A percentile compares a stretch with the other conserved stretches of the same genome.
Evolutionary conservation across 2,888 invertebrate species (phyloP).

Genomic region (Oxyteleia sp.): DNA sequence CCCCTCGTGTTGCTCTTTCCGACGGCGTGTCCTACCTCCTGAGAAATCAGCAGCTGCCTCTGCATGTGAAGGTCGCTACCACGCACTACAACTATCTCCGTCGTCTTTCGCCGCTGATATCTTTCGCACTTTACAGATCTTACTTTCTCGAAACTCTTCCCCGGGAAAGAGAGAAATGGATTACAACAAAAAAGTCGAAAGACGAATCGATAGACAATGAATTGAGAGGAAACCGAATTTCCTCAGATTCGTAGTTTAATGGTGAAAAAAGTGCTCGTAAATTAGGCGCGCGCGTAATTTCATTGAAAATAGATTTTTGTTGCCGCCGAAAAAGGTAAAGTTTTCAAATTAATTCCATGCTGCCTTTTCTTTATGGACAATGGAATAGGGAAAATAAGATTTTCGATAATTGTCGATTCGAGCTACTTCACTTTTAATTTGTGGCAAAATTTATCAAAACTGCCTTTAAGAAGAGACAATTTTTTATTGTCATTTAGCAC

Average conservation of each 20-base stretch:
- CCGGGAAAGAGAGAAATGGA: constrained; percentile 63
- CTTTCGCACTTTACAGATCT: constrained; percentile 71
- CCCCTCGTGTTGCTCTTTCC: constrained; percentile 77
- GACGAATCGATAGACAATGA: constrained; percentile 70
- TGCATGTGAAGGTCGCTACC: constrained; percentile 68
- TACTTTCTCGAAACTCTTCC: constrained; percentile 64
- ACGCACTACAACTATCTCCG: constrained; percentile 59
- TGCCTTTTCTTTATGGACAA: constrained; percentile 13
- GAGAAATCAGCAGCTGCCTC: constrained; percentile 82
- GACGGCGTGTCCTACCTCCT: constrained; percentile 78
- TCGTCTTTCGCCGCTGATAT: constrained; percentile 51
- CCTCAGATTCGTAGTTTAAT: constrained; percentile 47
- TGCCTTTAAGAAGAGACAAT: too few species aligned
- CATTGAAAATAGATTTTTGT: constrained; percentile 66
- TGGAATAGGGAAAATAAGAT: background rate
- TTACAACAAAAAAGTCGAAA: constrained; percentile 44
- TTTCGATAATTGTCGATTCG: too few species aligned
- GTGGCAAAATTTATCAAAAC: too few species aligned
- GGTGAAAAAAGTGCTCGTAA: constrained; percentile 61
- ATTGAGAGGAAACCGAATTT: constrained; percentile 61
- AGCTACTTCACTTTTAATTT: too few species aligned
- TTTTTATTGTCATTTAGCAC: too few species aligned
- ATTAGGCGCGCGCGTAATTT: constrained; percentile 67
- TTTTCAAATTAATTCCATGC: constrained; percentile 60
- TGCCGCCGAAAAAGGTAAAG: constrained; percentile 11